Conservation (phyloP, 2,113 vertebrate species). For the Martes martes region DNA sequence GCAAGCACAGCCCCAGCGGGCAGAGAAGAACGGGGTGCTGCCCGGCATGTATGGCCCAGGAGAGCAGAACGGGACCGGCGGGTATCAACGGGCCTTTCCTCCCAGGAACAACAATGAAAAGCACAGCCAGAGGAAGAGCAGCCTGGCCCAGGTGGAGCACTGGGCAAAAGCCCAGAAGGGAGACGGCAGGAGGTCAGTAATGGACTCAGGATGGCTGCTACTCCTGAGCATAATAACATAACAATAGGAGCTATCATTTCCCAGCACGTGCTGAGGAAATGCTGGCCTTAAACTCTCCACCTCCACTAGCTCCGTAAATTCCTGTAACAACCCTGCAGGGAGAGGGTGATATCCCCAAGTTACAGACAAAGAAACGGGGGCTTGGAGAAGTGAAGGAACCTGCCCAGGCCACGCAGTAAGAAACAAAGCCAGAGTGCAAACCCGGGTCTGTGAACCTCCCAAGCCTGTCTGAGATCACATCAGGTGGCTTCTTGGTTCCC, state of each 20-base stretch:
- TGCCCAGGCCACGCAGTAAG: not conserved
- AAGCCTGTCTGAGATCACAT: accelerated
- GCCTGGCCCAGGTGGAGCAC: constrained; percentile 93
- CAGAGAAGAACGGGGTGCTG: constrained; percentile 87
- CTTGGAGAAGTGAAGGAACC: not conserved
- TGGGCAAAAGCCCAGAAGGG: constrained; percentile 96
- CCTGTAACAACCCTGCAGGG: not conserved
- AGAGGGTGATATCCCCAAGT: not conserved
- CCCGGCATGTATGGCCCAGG: constrained; percentile 78
- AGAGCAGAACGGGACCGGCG: constrained; percentile 91
- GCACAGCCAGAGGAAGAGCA: constrained; percentile 92
- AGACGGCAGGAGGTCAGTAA: constrained; percentile 92
- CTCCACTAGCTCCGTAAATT: not conserved
- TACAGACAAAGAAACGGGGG: not conserved
- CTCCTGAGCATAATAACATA: not conserved
- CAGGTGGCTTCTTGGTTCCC: not conserved
- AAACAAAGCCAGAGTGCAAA: not conserved
- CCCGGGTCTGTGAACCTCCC: not conserved
- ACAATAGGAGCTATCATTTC: not conserved
- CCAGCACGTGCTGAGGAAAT: not conserved
- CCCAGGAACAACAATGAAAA: constrained; percentile 87
- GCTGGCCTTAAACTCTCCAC: not conserved
- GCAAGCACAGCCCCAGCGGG: constrained; percentile 77
- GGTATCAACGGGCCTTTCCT: constrained; percentile 87
- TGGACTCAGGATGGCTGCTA: not conserved